phyloP scores from a whole-genome alignment of 2,888 invertebrate species.

The Tyria jacobaeae region DNA sequence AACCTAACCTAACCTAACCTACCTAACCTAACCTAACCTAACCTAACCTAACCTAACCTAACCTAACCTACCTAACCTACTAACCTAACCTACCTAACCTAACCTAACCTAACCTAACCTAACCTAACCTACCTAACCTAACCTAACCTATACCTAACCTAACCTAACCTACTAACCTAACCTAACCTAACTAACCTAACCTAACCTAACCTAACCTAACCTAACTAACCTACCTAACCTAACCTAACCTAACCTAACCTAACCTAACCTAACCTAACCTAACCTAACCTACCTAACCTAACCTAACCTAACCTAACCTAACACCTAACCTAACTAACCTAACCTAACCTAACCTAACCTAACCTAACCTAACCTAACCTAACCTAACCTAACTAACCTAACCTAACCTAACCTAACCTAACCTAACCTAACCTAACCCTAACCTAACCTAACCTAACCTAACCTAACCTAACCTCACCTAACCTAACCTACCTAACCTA shows the following conservation, averaged over 20 bases:
- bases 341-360: constrained; percentile 29
- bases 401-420: constrained; percentile 42
- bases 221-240: constrained; percentile 32
- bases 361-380: constrained; percentile 40
- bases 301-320: too few species aligned
- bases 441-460: too few species aligned
- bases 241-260: constrained; percentile 29
- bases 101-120: constrained; percentile 37
- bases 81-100: constrained; percentile 32
- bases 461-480: too few species aligned
- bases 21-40: too few species aligned
- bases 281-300: too few species aligned
- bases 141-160: too few species aligned
- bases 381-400: constrained; percentile 38
- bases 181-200: constrained; percentile 33
- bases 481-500: too few species aligned
- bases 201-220: constrained; percentile 37
- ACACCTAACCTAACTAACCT: too few species aligned
- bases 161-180: too few species aligned
- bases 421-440: constrained; percentile 41
- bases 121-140: too few species aligned
- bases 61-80: constrained; percentile 26
- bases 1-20: too few species aligned
- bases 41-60: constrained; percentile 13
- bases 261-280: constrained; percentile 29